Evolutionary conservation across 92 coral and sea anemone genomes (phyloP), one percentile per base, ranked within the genome.

Genomic region (Desmophyllum pertusum): DNA sequence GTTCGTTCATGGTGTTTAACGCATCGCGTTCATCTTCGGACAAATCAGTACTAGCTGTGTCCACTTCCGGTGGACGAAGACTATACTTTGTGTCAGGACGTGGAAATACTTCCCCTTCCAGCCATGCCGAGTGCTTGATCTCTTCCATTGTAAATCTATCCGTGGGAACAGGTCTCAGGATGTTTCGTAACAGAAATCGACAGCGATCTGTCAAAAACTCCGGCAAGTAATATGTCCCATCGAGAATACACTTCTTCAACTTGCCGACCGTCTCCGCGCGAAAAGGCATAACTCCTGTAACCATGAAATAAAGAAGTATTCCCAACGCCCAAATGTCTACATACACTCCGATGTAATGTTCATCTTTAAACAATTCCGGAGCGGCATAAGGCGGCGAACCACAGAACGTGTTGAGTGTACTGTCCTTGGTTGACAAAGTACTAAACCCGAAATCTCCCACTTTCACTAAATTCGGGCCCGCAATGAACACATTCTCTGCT

Each of bases 341-440:
- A 83, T 88, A 97, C 17, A 92, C 91, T 29, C 99, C 99, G 21
- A 90, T 91, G 85, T 97, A 97, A 53, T 91, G 93, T 77, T 97
- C 99, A 71, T 97, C 99, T 76, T 90, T 93, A 82, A 97, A 97
- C n/a, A 97, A 90, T 83, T 97, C 99, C 23, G 99, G 99, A 18
- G 99, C 99, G 10, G 99, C 99, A 52, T 97, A 97, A 1, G 99
- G 99, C 10, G 99, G 99, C 19, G 99, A 97, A 0, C 99, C 99
- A 85, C 99, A 97, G 73, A 97, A 97, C 39, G 99, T 97, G 80
- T 94, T 94, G 70, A 97, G 73, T 10, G 98, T 93, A 65, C 90
- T 86, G 52, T 95, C 95, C 59, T 93, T 91, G 2, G 97, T 83
- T 7, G 99, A 87, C 33, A 92, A 88, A 1, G 99, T 97, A 50